Evolutionary conservation across 1,140 invertebrate species (phyloP).

Genomic region (Bombyx mandarina): DNA sequence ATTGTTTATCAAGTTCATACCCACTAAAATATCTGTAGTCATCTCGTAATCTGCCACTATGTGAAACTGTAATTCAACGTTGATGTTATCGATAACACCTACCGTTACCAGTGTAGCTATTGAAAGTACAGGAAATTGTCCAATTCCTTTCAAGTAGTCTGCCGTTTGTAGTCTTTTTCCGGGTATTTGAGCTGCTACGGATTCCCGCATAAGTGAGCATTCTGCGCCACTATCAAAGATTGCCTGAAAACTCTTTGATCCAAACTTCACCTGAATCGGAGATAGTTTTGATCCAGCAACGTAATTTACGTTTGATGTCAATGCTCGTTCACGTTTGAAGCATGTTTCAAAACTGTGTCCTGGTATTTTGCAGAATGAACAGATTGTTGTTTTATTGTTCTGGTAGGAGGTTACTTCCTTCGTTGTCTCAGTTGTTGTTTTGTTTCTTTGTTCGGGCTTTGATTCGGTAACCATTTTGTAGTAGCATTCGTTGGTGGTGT

Average conservation of each 20-base stretch:
- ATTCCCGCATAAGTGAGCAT: conserved; percentile 22
- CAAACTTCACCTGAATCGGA: conserved; percentile 3
- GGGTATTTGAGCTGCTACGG: conserved; percentile 15
- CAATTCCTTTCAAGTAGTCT: conserved; percentile 19
- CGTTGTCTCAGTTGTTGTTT: not conserved
- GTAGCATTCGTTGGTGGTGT: no score
- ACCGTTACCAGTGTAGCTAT: conserved; percentile 11
- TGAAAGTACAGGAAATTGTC: conserved; percentile 17
- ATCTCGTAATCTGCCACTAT: conserved; percentile 23
- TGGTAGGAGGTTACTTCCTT: not conserved
- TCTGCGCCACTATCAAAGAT: conserved; percentile 26
- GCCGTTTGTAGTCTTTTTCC: conserved; percentile 9
- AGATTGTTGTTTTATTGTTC: conserved; percentile 1
- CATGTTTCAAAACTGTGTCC: conserved; percentile 23
- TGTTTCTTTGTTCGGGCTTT: not conserved
- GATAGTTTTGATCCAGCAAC: not conserved
- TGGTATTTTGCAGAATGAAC: conserved; percentile 6
- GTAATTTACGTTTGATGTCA: not conserved
- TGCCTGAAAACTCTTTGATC: conserved; percentile 2
- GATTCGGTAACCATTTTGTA: conserved; percentile 9
- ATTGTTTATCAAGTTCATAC: conserved; percentile 14
- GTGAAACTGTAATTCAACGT: conserved; percentile 21
- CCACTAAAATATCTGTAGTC: conserved; percentile 18
- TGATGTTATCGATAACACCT: conserved; percentile 18
- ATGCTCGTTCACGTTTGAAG: not conserved